A percentile compares a stretch with the other conserved stretches of the same genome.
Conservation (phyloP, 2,797 vertebrate species). For the Chlorospingus flavigularis region DNA sequence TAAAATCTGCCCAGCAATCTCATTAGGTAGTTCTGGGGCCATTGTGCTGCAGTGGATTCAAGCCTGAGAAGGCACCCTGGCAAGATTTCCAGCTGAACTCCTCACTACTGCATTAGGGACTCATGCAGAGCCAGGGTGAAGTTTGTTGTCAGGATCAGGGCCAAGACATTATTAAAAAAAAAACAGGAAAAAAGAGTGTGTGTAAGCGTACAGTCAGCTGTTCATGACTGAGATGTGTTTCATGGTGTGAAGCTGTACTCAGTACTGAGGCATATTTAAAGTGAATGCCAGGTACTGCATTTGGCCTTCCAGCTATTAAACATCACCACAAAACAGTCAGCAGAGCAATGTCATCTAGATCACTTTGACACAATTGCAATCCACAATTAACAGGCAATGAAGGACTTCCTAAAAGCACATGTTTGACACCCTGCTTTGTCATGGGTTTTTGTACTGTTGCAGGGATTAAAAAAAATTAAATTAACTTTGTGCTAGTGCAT, state of each 20-base stretch:
- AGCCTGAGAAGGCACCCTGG: background rate
- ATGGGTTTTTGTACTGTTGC: conserved; percentile 60
- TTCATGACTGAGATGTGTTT: background rate
- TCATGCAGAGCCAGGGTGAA: background rate
- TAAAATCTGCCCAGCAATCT: background rate
- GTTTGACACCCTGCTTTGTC: conserved; percentile 58
- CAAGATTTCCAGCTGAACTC: background rate
- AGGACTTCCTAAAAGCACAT: conserved; percentile 52
- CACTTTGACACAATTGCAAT: conserved; percentile 36
- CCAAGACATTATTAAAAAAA: background rate
- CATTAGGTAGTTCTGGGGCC: background rate
- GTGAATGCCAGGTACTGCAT: background rate
- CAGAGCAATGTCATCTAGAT: conserved; percentile 36
- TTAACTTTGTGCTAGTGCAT: conserved; percentile 69
- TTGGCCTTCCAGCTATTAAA: conserved; percentile 48
- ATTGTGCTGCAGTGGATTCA: background rate
- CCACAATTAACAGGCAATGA: conserved; percentile 51
- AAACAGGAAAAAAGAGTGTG: background rate
- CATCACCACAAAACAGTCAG: conserved; percentile 31
- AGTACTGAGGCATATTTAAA: background rate
- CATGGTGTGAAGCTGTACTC: background rate
- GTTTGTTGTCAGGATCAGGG: background rate
- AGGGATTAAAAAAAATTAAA: conserved; percentile 63
- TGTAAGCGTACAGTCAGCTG: background rate
- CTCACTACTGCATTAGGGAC: background rate